phyloP scores from a whole-genome alignment of 1,140 invertebrate genomes.

The Aculops lycopersici region DNA sequence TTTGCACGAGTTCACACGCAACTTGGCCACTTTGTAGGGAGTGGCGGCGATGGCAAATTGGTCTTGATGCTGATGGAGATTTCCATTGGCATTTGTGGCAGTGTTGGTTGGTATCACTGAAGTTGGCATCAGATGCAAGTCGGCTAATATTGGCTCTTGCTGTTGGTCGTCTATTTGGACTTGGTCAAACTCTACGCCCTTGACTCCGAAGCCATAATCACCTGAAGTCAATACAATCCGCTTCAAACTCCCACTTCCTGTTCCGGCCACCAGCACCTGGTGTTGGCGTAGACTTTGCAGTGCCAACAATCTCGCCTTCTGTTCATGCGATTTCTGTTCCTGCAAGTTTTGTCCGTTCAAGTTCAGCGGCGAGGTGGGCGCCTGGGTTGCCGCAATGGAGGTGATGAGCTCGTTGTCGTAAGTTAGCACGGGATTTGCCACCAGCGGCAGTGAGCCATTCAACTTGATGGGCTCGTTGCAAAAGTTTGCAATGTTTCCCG shows the following conservation, averaged over 20 bases:
- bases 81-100: too few relatives aligned
- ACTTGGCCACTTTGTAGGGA: background rate
- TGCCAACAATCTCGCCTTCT: too few relatives aligned
- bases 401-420: conserved; percentile 47
- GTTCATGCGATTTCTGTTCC: too few relatives aligned
- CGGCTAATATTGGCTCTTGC: background rate
- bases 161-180: background rate
- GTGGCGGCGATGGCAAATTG: background rate
- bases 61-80: background rate
- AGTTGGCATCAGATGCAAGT: background rate
- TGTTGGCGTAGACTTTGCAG: background rate
- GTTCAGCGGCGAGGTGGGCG: background rate
- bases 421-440: conserved; percentile 27
- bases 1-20: background rate
- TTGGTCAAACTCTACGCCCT: background rate
- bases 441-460: conserved; percentile 48
- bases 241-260: background rate
- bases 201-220: background rate
- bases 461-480: conserved; percentile 71
- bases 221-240: background rate
- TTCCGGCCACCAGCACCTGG: background rate
- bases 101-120: background rate
- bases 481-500: conserved; percentile 23
- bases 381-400: conserved; percentile 28
- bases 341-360: background rate